Evolutionary conservation across 2,797 vertebrate species (phyloP), one percentile per base, ranked within the genome.

Genomic region (Thamnophis elegans): DNA sequence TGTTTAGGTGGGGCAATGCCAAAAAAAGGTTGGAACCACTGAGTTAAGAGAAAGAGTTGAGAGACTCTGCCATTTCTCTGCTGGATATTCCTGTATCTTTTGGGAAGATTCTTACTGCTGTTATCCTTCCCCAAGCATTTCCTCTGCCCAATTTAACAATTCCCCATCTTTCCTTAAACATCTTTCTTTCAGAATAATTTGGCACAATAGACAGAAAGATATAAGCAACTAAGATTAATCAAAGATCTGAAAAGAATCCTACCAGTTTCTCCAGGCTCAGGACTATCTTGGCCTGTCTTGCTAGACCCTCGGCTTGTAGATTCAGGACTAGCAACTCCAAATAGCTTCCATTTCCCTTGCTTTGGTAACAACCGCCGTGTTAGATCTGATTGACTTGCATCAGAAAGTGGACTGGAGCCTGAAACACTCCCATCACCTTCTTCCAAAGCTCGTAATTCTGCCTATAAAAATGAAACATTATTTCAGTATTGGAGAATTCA

Each of bases 371-470:
- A 86, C 86, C 97, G 97, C 78, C 97, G 98, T 93, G 97, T 95
- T 2, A 97, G 96, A 0, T 99, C 99, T 0, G 97, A 95, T 89
- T 98, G 98, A 96, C 99, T 99, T 0, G 98, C 96, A 1, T 99
- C 99, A 0, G 99, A 99, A 95, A 98, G 98, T 0, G 99, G 99
- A 96, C 99, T 99, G 65, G 99, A 99, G 91, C 98, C 99, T 0
- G 98, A 98, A 1, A 98, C 96, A 6, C 99, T 99, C 51, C 97
- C 98, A n/a, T 99, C 99, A 0, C 99, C 98, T 94, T 99, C 99
- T 96, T 99, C 99, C 94, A 99, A 96, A 0, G 99, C 99, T 86
- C 98, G 98, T 20, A 99, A 97, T 95, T 99, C 99, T 87, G 99
- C 99, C 99, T 99, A 94, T 25, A 91, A 4, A 82, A 3, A 90